Evolutionary conservation across 2,113 vertebrate genomes (phyloP), one percentile per base, ranked within the genome.

Genomic region (Hippocampus zosterae): DNA sequence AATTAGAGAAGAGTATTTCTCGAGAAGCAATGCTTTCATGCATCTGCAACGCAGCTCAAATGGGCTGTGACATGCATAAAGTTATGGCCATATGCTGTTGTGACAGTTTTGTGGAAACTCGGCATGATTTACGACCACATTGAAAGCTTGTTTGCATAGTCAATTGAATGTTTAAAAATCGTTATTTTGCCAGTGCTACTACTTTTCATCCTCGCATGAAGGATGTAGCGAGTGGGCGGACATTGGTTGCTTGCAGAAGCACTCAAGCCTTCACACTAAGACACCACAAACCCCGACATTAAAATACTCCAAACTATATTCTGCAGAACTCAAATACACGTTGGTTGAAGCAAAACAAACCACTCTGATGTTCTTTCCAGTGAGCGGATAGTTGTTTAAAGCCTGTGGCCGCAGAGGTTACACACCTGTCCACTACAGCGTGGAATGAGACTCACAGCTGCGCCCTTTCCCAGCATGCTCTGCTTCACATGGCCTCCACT

Each of bases 351-450:
- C 18, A 62, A 84, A 88, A 83, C 77, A 81, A 88, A 80, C 78
- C 76, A 73, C 77, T 79, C 69, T 76, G 79, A 73, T 67, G 18
- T 61, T 68, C 55, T 59, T 78, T 71, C 74, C 75, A 69, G 27
- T 13, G 62, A 73, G 76, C 69, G 65, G 73, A 77, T 77, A 87
- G 85, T 72, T 88, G 89, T 87, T 87, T 84, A 81, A 69, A 80
- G 72, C 78, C 70, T 80, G 74, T 40, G 81, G 78, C 70, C 64
- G 13, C 70, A 67, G 55, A 80, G 74, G 78, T 80, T 81, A 75
- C 72, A 86, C 88, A 91, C 88, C 89, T 91, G 87, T 87, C 82
- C 68, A 74, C 53, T 77, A 62, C 68, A 60, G 69, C 74, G 61
- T 44, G 21, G 68, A 2, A 46, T 11, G 46, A 63, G 72, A 72